These are phyloP conservation scores for Strigamia crassipes DNA, from an alignment of 2,888 invertebrate genomes.

Conservation along the genomic window DNA sequence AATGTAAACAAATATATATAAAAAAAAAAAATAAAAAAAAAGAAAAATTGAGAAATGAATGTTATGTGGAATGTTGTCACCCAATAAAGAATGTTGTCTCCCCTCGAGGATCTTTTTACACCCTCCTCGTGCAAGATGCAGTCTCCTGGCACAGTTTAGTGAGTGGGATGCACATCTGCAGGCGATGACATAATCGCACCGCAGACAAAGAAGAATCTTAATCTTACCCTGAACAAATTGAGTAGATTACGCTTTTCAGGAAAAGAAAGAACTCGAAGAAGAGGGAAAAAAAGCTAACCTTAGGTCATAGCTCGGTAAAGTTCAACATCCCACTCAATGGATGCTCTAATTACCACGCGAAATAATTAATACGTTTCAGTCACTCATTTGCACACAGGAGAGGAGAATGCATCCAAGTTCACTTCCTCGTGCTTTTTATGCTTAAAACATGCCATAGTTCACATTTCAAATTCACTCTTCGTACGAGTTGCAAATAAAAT, in stretches of 20 bases:
- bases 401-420: constrained; percentile 1
- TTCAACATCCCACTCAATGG: constrained; percentile 34
- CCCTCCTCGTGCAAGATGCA: constrained; percentile 38
- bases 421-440: neutral
- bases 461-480: neutral
- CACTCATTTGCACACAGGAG: neutral
- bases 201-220: constrained; percentile 39
- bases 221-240: constrained; percentile 31
- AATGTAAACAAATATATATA: neutral
- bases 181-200: constrained; percentile 40
- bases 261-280: neutral
- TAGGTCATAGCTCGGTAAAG: constrained; percentile 30
- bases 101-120: constrained; percentile 34
- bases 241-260: neutral
- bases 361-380: constrained; percentile 36
- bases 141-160: constrained; percentile 35
- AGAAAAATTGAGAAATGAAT: neutral
- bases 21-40: neutral
- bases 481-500: neutral
- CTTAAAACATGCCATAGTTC: neutral
- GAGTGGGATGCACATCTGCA: constrained; percentile 40
- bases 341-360: constrained; percentile 24
- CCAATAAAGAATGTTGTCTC: constrained; percentile 36
- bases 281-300: neutral
- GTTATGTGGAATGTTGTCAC: constrained; percentile 34